phyloP scores from a whole-genome alignment of 1,140 invertebrate genomes.

The Gonatopus flavifemur region DNA sequence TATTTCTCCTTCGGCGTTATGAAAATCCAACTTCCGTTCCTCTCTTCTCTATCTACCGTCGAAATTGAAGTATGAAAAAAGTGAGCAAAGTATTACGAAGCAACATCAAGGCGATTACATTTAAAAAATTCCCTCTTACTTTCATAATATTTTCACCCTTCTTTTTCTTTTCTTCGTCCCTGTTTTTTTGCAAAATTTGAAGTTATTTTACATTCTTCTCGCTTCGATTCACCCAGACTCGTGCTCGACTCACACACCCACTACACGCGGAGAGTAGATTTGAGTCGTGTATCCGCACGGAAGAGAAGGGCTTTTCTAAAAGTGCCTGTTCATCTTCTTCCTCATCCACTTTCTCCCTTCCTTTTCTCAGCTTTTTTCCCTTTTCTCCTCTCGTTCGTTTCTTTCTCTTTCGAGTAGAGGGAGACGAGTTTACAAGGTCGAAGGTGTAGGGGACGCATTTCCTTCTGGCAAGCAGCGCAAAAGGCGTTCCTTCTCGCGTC shows the following conservation, averaged over 20 bases:
- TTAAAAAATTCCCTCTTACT: too few species aligned
- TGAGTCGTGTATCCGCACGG: neutral
- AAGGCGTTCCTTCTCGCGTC: slow-evolving; percentile 6
- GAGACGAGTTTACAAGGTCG: slow-evolving; percentile 7
- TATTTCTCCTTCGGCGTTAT: too few species aligned
- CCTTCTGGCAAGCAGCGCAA: too few species aligned
- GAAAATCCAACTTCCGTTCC: too few species aligned
- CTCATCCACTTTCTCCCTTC: slow-evolving; percentile 14
- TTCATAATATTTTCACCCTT: too few species aligned
- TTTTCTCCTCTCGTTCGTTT: slow-evolving; percentile 7
- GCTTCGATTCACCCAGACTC: neutral
- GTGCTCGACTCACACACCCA: slow-evolving; percentile 3
- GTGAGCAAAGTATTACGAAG: too few species aligned
- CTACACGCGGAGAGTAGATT: neutral
- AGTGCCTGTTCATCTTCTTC: slow-evolving; percentile 17
- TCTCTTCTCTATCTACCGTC: too few species aligned
- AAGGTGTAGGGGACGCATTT: slow-evolving; percentile 11
- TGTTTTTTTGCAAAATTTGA: slow-evolving; percentile 11
- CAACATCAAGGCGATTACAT: too few species aligned
- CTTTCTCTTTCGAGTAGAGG: neutral
- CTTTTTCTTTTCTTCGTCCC: slow-evolving; percentile 11
- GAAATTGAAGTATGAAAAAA: too few species aligned
- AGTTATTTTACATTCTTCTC: neutral
- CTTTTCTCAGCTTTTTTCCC: slow-evolving; percentile 5
- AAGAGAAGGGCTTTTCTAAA: neutral